These are phyloP conservation scores for Habrosyne pyritoides DNA, from an alignment of 2,888 invertebrate genomes.

Conservation along the genomic window DNA sequence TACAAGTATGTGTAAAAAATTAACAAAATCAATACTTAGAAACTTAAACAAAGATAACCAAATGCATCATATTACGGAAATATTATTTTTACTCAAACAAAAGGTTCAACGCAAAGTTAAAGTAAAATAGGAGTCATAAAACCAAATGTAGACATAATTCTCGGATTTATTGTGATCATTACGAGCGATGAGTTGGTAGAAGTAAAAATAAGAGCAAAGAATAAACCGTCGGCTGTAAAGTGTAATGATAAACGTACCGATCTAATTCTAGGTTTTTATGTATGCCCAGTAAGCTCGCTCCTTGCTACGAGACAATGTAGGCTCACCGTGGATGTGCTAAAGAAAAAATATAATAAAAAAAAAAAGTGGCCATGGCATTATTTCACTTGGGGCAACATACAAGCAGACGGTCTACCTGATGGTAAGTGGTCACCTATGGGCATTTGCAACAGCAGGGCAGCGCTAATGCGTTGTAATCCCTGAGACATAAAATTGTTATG, in stretches of 20 bases:
- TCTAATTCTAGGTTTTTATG: constrained; percentile 10
- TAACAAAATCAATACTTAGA: too few relatives aligned
- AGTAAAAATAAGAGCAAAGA: constrained; percentile 1
- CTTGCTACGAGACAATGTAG: constrained; percentile 2
- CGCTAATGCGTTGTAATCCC: too few relatives aligned
- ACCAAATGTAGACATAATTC: background rate
- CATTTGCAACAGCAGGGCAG: too few relatives aligned
- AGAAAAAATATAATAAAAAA: background rate
- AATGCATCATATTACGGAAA: too few relatives aligned
- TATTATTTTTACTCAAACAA: too few relatives aligned
- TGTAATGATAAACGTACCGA: constrained; percentile 8
- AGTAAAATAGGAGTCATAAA: background rate
- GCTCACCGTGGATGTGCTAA: background rate
- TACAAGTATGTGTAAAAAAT: too few relatives aligned
- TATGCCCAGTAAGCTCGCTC: constrained; percentile 10
- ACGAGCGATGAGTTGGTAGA: background rate
- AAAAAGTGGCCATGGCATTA: too few relatives aligned
- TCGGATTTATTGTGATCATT: background rate
- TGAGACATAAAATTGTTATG: too few relatives aligned
- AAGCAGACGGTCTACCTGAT: too few relatives aligned
- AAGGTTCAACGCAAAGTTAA: background rate
- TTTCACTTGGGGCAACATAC: too few relatives aligned
- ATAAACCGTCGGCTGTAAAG: constrained; percentile 10
- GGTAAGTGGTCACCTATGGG: too few relatives aligned
- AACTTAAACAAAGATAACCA: too few relatives aligned